A percentile compares a stretch with the other conserved stretches of the same genome.
Conservation (phyloP, 2,113 vertebrate genomes). For the Pachycephala philippinensis region DNA sequence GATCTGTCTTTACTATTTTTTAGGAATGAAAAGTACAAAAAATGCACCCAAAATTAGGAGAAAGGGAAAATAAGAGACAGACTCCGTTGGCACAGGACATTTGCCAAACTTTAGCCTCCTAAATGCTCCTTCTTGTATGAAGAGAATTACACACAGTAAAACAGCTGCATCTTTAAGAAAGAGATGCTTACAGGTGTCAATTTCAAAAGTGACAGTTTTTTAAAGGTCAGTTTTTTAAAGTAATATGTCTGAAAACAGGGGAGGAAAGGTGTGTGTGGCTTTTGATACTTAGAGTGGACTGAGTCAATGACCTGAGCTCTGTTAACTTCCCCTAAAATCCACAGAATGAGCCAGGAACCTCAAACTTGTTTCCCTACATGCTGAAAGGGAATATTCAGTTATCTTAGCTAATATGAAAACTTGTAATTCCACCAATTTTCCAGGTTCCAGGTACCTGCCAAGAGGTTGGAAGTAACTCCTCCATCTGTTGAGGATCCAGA, state of each 20-base stretch:
- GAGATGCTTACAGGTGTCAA: background rate
- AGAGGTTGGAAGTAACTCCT: background rate
- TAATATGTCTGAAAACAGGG: background rate
- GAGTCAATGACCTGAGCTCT: background rate
- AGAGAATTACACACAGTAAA: background rate
- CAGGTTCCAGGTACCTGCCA: background rate
- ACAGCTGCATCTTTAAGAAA: background rate
- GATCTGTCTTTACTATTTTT: no score
- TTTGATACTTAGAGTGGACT: background rate
- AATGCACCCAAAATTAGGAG: background rate
- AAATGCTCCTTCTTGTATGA: background rate
- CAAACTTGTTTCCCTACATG: background rate
- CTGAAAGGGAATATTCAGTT: background rate
- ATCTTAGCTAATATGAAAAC: background rate
- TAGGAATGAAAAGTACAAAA: background rate
- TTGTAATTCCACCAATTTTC: background rate
- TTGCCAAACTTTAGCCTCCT: background rate
- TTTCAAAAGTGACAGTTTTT: background rate
- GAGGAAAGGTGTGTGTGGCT: background rate
- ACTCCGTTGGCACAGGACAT: background rate
- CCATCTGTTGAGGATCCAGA: background rate
- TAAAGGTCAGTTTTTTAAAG: background rate
- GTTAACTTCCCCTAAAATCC: accelerated
- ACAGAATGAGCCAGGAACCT: background rate
- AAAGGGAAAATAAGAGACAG: background rate